Evolutionary conservation across 2,888 invertebrate genomes (phyloP).

Genomic region (Ophonus ardosiacus): DNA sequence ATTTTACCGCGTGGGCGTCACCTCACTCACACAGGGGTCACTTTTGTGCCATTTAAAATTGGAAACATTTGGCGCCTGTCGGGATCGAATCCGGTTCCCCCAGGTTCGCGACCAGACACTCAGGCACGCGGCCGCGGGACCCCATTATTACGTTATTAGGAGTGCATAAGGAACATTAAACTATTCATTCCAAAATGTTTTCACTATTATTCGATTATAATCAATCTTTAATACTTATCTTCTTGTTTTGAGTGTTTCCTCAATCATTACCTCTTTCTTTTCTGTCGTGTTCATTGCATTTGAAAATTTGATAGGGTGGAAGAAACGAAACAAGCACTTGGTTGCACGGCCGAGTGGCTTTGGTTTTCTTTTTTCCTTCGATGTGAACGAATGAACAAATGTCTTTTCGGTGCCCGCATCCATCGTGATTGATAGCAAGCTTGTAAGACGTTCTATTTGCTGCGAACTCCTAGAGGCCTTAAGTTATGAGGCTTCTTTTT

Average conservation of each 20-base stretch:
- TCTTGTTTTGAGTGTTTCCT: background rate
- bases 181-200: too few relatives aligned
- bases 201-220: background rate
- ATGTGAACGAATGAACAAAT: slow-evolving; percentile 52
- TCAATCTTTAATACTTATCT: background rate
- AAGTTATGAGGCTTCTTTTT: slow-evolving; percentile 59
- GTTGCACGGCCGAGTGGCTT: slow-evolving; percentile 14
- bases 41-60: too few relatives aligned
- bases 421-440: slow-evolving; percentile 54
- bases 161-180: too few relatives aligned
- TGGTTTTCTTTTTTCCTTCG: slow-evolving; percentile 15
- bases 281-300: background rate
- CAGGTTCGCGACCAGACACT: too few relatives aligned
- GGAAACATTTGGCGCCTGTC: too few relatives aligned
- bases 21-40: too few relatives aligned
- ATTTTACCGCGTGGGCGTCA: too few relatives aligned
- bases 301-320: slow-evolving; percentile 35
- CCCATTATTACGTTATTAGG: too few relatives aligned
- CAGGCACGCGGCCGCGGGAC: too few relatives aligned
- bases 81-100: too few relatives aligned
- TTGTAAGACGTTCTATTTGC: slow-evolving; percentile 42
- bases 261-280: background rate
- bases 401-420: slow-evolving; percentile 48
- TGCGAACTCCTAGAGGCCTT: background rate
- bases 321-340: slow-evolving; percentile 32